Percentiles rank a stretch among this genome's conserved stretches.
phyloP scores from a whole-genome alignment of 2,113 vertebrate species.

The Neotragus moschatus region DNA sequence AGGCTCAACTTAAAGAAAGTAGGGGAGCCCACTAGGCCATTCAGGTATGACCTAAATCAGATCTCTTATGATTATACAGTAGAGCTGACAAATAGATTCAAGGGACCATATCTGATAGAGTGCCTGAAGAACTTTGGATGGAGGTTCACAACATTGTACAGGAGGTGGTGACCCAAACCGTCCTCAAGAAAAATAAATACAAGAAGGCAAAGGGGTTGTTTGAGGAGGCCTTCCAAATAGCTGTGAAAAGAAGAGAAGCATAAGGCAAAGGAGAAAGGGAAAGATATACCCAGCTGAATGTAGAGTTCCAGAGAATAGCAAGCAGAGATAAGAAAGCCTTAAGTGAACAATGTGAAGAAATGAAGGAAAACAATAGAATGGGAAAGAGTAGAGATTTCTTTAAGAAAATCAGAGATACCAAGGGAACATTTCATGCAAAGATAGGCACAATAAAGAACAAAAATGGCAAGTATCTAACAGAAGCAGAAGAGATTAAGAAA shows the following conservation, averaged over 20 bases:
- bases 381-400: neutral
- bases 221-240: neutral
- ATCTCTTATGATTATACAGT: neutral
- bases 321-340: neutral
- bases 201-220: neutral
- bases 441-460: neutral
- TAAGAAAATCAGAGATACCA: neutral
- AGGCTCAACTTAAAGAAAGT: neutral
- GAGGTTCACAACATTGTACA: neutral
- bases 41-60: neutral
- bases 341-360: neutral
- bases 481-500: neutral
- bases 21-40: neutral
- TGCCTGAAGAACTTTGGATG: neutral
- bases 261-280: neutral
- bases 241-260: neutral
- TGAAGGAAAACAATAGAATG: neutral
- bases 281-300: neutral
- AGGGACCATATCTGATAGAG: neutral
- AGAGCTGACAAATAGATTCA: neutral
- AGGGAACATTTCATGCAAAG: neutral
- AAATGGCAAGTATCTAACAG: neutral
- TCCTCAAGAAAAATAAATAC: neutral
- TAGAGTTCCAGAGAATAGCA: neutral
- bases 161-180: neutral